Conservation (phyloP, 92 coral and sea anemone species). For the Umimayanthus kanabou region DNA sequence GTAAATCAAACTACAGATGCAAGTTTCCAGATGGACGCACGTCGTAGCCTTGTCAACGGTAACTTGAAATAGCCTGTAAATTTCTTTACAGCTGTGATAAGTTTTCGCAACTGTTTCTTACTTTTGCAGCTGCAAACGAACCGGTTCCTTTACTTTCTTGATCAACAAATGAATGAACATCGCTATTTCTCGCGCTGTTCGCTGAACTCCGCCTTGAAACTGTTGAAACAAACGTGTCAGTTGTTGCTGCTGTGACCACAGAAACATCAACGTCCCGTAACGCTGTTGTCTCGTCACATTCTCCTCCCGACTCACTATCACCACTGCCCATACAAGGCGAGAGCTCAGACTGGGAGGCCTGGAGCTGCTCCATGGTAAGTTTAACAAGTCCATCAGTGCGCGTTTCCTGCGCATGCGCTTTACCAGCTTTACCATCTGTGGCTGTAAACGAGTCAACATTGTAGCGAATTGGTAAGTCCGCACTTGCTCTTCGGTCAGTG, state of each 20-base stretch:
- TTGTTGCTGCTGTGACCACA: not conserved
- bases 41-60: no score
- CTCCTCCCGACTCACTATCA: constrained; percentile 2
- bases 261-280: constrained; percentile 7
- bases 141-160: not conserved
- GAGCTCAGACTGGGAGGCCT: constrained; percentile 16
- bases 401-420: constrained; percentile 35
- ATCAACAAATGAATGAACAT: not conserved
- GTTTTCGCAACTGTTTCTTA: constrained; percentile 1
- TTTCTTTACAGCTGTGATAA: not conserved
- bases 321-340: not conserved
- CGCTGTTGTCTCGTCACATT: constrained; percentile 1
- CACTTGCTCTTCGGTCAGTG: constrained; percentile 46
- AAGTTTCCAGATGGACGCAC: no score
- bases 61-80: not conserved
- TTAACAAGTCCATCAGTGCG: constrained; percentile 33
- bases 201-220: not conserved
- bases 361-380: constrained; percentile 25
- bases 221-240: not conserved
- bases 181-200: not conserved
- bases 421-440: constrained; percentile 21
- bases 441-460: constrained; percentile 4
- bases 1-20: no score
- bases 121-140: not conserved
- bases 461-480: constrained; percentile 42